Evolutionary conservation across 2,113 vertebrate species (phyloP).

Genomic region (Papio anubis): DNA sequence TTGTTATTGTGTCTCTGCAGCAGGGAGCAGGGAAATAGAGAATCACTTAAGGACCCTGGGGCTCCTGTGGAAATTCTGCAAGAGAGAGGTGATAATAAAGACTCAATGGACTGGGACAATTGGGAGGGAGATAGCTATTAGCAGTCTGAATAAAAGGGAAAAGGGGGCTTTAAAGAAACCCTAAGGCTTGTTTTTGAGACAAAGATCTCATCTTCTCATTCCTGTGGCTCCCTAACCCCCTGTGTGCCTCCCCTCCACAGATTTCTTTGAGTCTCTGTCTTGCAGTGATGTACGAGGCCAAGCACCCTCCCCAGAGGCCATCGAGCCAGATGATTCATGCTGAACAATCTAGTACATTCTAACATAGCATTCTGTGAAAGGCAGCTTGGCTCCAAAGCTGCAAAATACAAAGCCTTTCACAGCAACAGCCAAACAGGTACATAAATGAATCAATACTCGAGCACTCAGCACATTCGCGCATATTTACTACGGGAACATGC

Average conservation of each 20-base stretch:
- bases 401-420: conserved; percentile 47
- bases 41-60: background rate
- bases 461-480: background rate
- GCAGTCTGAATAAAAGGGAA: background rate
- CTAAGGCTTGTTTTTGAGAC: background rate
- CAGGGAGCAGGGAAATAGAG: background rate
- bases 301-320: background rate
- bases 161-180: background rate
- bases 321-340: background rate
- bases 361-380: conserved; percentile 36
- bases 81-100: conserved; percentile 40
- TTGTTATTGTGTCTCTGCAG: background rate
- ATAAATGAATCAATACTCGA: conserved; percentile 63
- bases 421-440: conserved; percentile 45
- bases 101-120: background rate
- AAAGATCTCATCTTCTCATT: background rate
- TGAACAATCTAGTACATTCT: background rate
- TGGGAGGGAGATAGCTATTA: background rate
- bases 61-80: background rate
- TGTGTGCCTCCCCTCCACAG: background rate
- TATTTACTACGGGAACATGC: conserved; percentile 41
- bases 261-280: background rate
- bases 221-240: background rate
- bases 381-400: conserved; percentile 25
- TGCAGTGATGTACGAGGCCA: background rate